Evolutionary conservation across 2,888 invertebrate genomes (phyloP), one percentile per base, ranked within the genome.

Genomic region (Andrena praecox): DNA sequence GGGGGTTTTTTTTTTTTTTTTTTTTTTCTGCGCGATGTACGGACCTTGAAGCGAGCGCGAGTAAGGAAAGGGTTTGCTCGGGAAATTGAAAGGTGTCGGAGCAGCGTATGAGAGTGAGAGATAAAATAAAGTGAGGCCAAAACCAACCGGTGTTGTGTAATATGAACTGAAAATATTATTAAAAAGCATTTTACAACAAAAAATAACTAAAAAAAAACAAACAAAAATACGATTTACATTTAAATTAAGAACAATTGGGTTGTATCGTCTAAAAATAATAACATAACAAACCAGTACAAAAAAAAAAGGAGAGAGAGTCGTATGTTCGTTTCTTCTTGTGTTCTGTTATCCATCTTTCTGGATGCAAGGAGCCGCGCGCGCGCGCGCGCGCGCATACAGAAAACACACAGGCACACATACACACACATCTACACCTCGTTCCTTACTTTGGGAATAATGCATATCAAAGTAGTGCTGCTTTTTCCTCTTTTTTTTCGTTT

Each of bases 121-220:
- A 76, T 78, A 74, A 71, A 78, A 77, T 83, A 87, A 90, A 89
- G 77, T 87, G 89, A 92, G 85, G 92, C 89, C 89, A 91, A 90
- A 91, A 89, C 88, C 87, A 90, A 79, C 89, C 81, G 88, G 85
- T 87, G 59, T 87, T 74, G 86, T 91, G 89, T 94, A 93, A 93
- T 94, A 90, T 92, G 94, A 94, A 94, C 93, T 93, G 93, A 93
- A 94, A 94, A 94, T 94, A 94, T 94, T 94, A 94, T 94, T 94
- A 93, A 94, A 94, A 94, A 94, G 94, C 94, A 94, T 94, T 93
- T 93, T 94, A 94, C 94, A 94, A 94, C 94, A 94, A 93, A 94
- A 94, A 93, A 93, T 93, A 93, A 93, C 92, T 93, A 93, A 93
- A 93, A 35, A 76, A 76, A 93, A 94, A 93, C 93, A 94, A 94